Percentiles rank a stretch among this genome's conserved stretches.
Conservation (phyloP, 2,888 invertebrate genomes). For the Dasysyrphus tricinctus region DNA sequence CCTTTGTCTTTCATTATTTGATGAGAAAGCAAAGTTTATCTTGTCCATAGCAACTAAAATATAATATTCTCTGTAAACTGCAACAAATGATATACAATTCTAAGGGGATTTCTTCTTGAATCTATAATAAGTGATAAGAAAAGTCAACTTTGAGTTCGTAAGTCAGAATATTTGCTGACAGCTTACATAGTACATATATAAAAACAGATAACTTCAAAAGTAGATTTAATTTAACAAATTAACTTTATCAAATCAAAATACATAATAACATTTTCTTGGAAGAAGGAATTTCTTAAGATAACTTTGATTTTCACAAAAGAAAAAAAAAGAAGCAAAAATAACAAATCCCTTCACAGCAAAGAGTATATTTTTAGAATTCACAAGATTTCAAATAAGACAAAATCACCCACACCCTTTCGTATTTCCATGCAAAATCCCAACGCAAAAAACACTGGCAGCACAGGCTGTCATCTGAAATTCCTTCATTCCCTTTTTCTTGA, state of each 20-base stretch:
- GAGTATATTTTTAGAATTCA: slow-evolving; percentile 2
- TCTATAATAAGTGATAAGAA: neutral
- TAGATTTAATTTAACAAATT: neutral
- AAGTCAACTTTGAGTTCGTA: neutral
- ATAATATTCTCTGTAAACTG: neutral
- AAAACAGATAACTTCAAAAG: neutral
- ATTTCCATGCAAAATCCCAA: neutral
- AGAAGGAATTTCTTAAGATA: neutral
- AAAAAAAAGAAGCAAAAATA: neutral
- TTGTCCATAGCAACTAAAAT: neutral
- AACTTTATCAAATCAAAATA: neutral
- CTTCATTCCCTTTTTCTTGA: neutral
- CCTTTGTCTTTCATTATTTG: too few species aligned
- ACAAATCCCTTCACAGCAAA: neutral
- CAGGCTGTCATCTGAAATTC: neutral
- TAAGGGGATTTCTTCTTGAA: neutral
- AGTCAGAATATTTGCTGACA: neutral
- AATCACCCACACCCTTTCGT: neutral
- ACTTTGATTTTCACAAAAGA: neutral
- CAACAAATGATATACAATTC: neutral
- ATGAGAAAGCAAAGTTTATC: too few species aligned
- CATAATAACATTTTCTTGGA: neutral
- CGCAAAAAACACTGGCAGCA: neutral
- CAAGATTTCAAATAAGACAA: neutral
- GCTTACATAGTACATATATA: too few species aligned